Conservation (phyloP, 2,888 invertebrate genomes). For the Platypus cylindrus region DNA sequence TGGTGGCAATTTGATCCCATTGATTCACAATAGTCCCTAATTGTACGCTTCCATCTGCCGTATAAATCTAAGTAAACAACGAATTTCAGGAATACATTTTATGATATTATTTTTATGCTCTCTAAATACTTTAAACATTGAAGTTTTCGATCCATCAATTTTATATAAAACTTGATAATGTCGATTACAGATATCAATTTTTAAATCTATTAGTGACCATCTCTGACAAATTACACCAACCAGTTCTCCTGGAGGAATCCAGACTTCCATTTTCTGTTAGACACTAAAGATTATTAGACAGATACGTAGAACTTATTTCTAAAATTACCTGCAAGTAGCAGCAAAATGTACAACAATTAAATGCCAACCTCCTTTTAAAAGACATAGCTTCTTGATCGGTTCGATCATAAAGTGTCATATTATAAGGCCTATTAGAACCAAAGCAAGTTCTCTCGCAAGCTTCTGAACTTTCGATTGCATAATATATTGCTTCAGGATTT, state of each 20-base stretch:
- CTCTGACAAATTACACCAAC: slow-evolving; percentile 59
- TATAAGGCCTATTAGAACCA: slow-evolving; percentile 60
- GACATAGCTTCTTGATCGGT: slow-evolving; percentile 73
- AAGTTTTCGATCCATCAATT: slow-evolving; percentile 61
- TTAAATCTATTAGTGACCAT: slow-evolving; percentile 51
- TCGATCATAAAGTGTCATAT: slow-evolving; percentile 69
- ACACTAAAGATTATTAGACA: too few relatives aligned
- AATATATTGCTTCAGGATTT: slow-evolving; percentile 45
- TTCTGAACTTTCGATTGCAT: slow-evolving; percentile 55
- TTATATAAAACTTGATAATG: slow-evolving; percentile 49
- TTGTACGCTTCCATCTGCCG: slow-evolving; percentile 45
- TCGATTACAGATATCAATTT: slow-evolving; percentile 55
- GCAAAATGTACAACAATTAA: slow-evolving; percentile 53
- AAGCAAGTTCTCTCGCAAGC: slow-evolving; percentile 53
- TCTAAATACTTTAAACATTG: slow-evolving; percentile 44
- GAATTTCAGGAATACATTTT: too few relatives aligned
- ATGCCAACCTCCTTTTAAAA: slow-evolving; percentile 55
- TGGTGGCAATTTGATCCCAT: slow-evolving; percentile 55
- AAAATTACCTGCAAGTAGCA: slow-evolving; percentile 52
- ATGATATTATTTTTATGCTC: not conserved
- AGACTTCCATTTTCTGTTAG: slow-evolving; percentile 62
- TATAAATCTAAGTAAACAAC: slow-evolving; percentile 38
- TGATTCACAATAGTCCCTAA: slow-evolving; percentile 57
- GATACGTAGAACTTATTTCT: too few relatives aligned
- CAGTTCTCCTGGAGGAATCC: slow-evolving; percentile 55